Conservation (phyloP, 2,113 vertebrate genomes). For the Burhinus oedicnemus region DNA sequence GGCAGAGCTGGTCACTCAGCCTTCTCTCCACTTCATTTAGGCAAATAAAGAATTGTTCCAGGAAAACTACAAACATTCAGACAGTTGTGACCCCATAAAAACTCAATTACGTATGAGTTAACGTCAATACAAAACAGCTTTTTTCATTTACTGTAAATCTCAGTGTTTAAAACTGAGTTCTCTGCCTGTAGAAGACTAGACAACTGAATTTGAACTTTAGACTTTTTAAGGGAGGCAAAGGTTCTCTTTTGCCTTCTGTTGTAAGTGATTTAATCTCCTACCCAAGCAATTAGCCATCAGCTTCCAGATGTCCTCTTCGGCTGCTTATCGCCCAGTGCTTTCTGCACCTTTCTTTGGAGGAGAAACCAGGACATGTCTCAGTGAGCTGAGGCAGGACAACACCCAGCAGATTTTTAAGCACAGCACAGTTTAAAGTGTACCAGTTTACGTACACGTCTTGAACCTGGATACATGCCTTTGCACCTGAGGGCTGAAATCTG, state of each 20-base stretch:
- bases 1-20: conserved; percentile 23
- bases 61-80: conserved; percentile 51
- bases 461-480: not conserved
- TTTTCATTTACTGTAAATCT: conserved; percentile 60
- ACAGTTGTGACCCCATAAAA: conserved; percentile 65
- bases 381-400: not conserved
- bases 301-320: not conserved
- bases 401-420: not conserved
- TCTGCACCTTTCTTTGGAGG: not conserved
- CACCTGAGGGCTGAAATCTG: not conserved
- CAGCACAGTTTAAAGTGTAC: not conserved
- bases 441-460: not conserved
- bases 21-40: conserved; percentile 44
- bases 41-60: conserved; percentile 57
- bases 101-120: conserved; percentile 61
- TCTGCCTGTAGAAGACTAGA: not conserved
- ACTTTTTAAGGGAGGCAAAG: conserved; percentile 12
- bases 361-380: not conserved
- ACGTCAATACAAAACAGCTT: conserved; percentile 63
- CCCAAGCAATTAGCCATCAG: not conserved
- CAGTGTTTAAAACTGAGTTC: not conserved
- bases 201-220: conserved; percentile 10
- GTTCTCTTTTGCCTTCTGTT: not conserved
- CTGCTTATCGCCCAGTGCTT: not conserved
- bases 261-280: not conserved